Conservation (phyloP, 2,113 vertebrate genomes). For the Plectropomus leopardus region DNA sequence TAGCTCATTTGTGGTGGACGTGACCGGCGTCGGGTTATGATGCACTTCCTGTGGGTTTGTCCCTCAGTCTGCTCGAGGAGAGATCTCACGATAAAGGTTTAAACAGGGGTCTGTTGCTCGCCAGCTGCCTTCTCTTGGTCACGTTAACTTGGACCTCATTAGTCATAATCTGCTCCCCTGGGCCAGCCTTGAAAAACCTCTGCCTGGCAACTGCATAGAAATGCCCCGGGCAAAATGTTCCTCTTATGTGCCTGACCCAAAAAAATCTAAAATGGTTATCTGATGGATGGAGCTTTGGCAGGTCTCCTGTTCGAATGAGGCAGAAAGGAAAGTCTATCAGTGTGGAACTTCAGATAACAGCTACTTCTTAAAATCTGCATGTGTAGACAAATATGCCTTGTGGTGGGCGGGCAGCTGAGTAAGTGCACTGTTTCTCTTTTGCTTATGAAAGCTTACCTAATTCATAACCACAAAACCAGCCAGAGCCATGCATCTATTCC, state of each 20-base stretch:
- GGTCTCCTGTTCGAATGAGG: conserved; percentile 60
- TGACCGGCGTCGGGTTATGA: conserved; percentile 61
- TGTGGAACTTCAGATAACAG: conserved; percentile 57
- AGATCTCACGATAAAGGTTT: conserved; percentile 81
- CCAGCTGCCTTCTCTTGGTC: conserved; percentile 79
- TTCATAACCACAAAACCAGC: conserved; percentile 19
- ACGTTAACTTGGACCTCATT: conserved; percentile 82
- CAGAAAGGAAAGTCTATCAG: conserved; percentile 39
- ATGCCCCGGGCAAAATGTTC: conserved; percentile 60
- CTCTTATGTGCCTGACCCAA: conserved; percentile 56
- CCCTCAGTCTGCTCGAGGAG: conserved; percentile 64
- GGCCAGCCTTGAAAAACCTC: conserved; percentile 76
- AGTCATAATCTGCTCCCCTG: conserved; percentile 83
- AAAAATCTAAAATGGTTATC: conserved; percentile 73
- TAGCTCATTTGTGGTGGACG: conserved; percentile 54
- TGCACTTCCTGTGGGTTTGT: conserved; percentile 81
- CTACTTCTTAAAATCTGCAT: conserved; percentile 52
- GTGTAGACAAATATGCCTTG: conserved; percentile 44
- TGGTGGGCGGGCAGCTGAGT: conserved; percentile 10
- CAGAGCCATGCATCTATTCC: conserved; percentile 17
- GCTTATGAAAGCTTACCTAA: conserved; percentile 7
- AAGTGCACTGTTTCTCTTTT: conserved; percentile 15
- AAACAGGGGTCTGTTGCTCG: conserved; percentile 61
- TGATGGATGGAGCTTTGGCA: conserved; percentile 74
- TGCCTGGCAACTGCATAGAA: conserved; percentile 67